Percentiles rank a stretch among this genome's conserved stretches.
Evolutionary conservation across 1,140 invertebrate species (phyloP).

Genomic region (Eciton burchellii): DNA sequence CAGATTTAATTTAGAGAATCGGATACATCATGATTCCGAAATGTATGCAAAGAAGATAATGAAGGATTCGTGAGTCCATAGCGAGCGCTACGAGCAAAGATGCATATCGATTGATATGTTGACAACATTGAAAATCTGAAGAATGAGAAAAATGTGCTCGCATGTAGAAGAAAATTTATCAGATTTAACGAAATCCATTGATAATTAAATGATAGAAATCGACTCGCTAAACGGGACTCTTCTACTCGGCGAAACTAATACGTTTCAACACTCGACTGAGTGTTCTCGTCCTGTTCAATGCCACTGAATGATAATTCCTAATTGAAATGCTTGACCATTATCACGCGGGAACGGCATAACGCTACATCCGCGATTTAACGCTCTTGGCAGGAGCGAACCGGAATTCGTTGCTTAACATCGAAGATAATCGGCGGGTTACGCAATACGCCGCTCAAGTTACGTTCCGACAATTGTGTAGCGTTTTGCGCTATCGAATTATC

Average conservation of each 20-base stretch:
- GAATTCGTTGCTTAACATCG: conserved; percentile 71
- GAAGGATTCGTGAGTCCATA: not conserved
- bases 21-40: not conserved
- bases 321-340: conserved; percentile 64
- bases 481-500: conserved; percentile 30
- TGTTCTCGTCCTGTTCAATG: conserved; percentile 60
- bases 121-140: not conserved
- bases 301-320: conserved; percentile 52
- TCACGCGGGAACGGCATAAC: conserved; percentile 20
- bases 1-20: not conserved
- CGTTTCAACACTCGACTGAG: not conserved
- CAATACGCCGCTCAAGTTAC: conserved; percentile 64
- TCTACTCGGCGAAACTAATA: conserved; percentile 34
- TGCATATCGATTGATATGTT: not conserved
- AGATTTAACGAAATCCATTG: not conserved
- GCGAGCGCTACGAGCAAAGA: not conserved
- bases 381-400: conserved; percentile 58
- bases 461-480: conserved; percentile 31
- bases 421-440: conserved; percentile 66
- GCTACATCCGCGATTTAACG: conserved; percentile 71
- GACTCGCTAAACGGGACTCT: not conserved
- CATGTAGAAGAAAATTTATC: not conserved
- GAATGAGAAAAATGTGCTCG: not conserved
- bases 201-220: not conserved
- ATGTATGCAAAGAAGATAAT: not conserved